phyloP scores from a whole-genome alignment of 2,797 vertebrate species.

The Macrochelys suwanniensis region DNA sequence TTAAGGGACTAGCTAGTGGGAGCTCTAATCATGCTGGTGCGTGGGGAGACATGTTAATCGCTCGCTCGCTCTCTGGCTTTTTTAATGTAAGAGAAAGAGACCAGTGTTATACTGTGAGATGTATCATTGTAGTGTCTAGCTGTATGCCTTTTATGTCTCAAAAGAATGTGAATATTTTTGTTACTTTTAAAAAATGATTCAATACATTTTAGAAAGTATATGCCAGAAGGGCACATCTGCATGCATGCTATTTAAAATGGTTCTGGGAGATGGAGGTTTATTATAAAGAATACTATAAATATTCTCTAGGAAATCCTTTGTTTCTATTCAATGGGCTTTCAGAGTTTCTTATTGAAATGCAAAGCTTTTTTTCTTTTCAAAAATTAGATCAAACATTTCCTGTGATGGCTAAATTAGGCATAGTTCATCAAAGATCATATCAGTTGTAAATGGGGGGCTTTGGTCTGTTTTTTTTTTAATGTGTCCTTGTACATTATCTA shows the following conservation, averaged over 20 bases:
- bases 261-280: neutral
- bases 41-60: neutral
- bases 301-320: neutral
- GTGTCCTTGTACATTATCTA: neutral
- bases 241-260: neutral
- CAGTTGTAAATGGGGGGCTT: neutral
- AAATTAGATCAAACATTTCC: neutral
- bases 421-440: constrained; percentile 2
- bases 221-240: neutral
- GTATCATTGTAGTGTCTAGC: neutral
- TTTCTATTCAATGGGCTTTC: constrained; percentile 11
- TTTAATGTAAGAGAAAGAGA: neutral
- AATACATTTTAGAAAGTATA: neutral
- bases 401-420: neutral
- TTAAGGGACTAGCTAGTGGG: neutral
- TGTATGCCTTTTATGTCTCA: neutral
- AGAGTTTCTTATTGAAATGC: constrained; percentile 25
- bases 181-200: neutral
- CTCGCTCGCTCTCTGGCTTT: constrained; percentile 12
- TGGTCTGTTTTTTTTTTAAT: neutral
- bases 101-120: rapidly evolving
- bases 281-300: neutral
- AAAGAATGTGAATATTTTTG: neutral
- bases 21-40: constrained; percentile 2
- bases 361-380: constrained; percentile 5